Evolutionary conservation across 2,888 invertebrate genomes (phyloP), one percentile per base, ranked within the genome.

Genomic region (Blera fallax): DNA sequence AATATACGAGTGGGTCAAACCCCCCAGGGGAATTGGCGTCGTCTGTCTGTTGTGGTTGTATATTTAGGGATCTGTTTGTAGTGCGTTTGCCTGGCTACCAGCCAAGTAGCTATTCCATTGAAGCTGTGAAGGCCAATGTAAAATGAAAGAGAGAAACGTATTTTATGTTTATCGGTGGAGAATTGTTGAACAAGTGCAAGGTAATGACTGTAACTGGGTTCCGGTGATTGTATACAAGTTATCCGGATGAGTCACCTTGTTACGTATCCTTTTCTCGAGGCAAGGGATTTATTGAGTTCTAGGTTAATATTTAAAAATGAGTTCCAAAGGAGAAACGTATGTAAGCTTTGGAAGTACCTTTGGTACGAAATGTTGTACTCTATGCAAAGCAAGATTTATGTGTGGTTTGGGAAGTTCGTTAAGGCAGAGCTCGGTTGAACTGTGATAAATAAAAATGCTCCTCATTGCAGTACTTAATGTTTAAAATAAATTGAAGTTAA

Each of bases 61-160:
- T 32, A 16, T 18, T n/a, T 34, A n/a, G 3, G 11, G 48, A 37
- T 10, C 24, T 48, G 24, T 60, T 24, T 24, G 60, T 10, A 24
- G 24, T 72, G 50, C 29, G 60, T 27, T 16, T 18, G 34, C 50
- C 18, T 72, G 72, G 72, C 60, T 72, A n/a, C 18, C 4, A 40
- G 60, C 72, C 72, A 72, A 48, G 45, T 54, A 60, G 45, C 32
- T 32, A 34, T 58, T 14, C 48, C 54, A 45, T 45, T 64, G 21
- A 48, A 64, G 24, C 37, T 27, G 6, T 14, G 24, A 65, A 48
- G 10, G 48, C 32, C 32, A 29, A 45, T 29, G 29, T 18, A 7
- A 29, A 37, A 14, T 16, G 24, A 37, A 37, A 67, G 11, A 10
- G 16, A 10, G 16, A 37, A 10, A 14, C 29, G 27, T 29, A 8